Evolutionary conservation across 2,888 invertebrate genomes (phyloP).

Genomic region (Antheraea yamamai): DNA sequence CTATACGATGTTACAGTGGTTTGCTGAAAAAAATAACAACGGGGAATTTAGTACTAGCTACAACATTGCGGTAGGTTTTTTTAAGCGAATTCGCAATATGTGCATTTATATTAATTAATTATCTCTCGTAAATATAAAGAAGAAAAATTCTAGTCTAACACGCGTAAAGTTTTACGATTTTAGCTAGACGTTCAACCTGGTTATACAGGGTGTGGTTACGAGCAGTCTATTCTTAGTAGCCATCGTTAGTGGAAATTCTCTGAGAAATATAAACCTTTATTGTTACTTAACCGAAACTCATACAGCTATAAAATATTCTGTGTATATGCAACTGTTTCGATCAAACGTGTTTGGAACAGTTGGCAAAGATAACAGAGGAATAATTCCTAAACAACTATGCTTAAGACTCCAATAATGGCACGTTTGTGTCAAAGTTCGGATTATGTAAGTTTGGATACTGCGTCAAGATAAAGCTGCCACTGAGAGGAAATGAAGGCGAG

Average conservation of each 20-base stretch:
- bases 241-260: neutral
- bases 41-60: neutral
- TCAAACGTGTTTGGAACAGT: neutral
- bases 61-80: no score
- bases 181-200: neutral
- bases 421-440: neutral
- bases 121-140: no score
- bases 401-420: slow-evolving; percentile 2
- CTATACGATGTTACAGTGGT: neutral
- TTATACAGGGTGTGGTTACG: neutral
- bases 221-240: neutral
- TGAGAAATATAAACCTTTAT: no score
- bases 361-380: neutral
- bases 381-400: neutral
- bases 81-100: no score
- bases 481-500: neutral
- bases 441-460: slow-evolving; percentile 2
- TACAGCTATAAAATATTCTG: neutral
- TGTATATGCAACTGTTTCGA: neutral
- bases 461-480: neutral
- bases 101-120: no score
- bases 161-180: neutral
- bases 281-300: neutral
- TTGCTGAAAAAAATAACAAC: neutral
- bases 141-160: no score